These are phyloP conservation scores for Petrocephalus microphthalmus DNA, from an alignment of 2,113 vertebrate species.

Conservation along the genomic window DNA sequence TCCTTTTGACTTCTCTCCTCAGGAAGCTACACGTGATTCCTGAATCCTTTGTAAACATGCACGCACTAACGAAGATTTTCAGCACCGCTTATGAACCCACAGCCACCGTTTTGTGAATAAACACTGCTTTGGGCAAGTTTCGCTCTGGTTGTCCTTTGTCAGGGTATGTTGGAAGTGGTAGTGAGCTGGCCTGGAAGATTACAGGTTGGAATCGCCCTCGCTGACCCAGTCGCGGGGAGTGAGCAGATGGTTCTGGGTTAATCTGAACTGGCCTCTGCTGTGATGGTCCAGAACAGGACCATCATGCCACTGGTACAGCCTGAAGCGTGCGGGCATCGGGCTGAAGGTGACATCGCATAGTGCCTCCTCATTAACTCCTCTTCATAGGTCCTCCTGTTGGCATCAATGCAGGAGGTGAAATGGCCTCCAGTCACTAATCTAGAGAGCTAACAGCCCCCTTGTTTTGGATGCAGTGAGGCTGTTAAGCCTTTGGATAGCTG, in stretches of 20 bases:
- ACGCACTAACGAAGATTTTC: conserved; percentile 16
- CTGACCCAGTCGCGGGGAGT: not conserved
- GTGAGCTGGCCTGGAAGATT: not conserved
- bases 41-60: conserved; percentile 29
- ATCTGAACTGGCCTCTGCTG: not conserved
- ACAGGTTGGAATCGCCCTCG: not conserved
- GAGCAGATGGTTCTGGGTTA: not conserved
- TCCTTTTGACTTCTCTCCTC: conserved; percentile 2
- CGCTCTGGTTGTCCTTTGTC: not conserved
- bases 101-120: conserved; percentile 24
- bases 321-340: not conserved
- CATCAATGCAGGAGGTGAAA: not conserved
- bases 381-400: not conserved
- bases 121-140: conserved; percentile 10
- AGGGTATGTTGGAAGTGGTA: not conserved
- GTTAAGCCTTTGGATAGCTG: not conserved
- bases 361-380: not conserved
- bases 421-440: not conserved
- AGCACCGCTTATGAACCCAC: conserved; percentile 12
- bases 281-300: not conserved
- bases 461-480: not conserved
- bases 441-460: not conserved
- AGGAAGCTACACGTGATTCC: conserved; percentile 59
- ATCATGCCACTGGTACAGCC: not conserved
- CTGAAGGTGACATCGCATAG: not conserved